Conservation (phyloP, 1,140 invertebrate genomes). For the Megalopta genalis region DNA sequence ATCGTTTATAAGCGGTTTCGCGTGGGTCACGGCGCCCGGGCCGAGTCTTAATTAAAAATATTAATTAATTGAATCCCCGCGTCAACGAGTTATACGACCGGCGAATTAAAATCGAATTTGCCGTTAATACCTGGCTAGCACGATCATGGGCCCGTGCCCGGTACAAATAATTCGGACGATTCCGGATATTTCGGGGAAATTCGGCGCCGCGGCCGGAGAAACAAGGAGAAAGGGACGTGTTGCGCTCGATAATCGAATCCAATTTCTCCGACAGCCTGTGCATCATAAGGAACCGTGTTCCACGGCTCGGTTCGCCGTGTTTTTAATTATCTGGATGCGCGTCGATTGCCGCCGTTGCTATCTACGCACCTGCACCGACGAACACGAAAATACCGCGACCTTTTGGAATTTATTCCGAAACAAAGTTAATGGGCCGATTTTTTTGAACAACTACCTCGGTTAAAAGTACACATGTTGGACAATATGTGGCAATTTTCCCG, state of each 20-base stretch:
- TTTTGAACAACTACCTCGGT: too few species aligned
- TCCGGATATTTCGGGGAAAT: background rate
- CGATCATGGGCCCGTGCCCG: background rate
- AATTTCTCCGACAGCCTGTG: background rate
- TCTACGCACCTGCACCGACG: too few species aligned
- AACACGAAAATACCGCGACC: too few species aligned
- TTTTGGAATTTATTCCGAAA: too few species aligned
- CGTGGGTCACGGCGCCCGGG: background rate
- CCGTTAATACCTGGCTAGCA: background rate
- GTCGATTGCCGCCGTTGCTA: too few species aligned
- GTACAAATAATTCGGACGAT: conserved; percentile 3
- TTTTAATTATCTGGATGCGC: too few species aligned
- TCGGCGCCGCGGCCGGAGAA: too few species aligned
- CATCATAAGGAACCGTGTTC: background rate
- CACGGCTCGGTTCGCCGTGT: too few species aligned
- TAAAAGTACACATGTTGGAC: too few species aligned
- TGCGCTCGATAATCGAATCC: background rate
- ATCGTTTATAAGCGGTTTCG: background rate
- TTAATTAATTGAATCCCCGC: conserved; percentile 11
- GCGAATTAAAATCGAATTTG: background rate
- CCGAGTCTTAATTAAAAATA: conserved; percentile 22
- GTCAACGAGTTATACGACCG: background rate
- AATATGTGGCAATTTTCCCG: too few species aligned
- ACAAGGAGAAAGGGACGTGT: too few species aligned
- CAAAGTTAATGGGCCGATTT: too few species aligned